Evolutionary conservation across 2,797 vertebrate species (phyloP).

Genomic region (Danionella dracula): DNA sequence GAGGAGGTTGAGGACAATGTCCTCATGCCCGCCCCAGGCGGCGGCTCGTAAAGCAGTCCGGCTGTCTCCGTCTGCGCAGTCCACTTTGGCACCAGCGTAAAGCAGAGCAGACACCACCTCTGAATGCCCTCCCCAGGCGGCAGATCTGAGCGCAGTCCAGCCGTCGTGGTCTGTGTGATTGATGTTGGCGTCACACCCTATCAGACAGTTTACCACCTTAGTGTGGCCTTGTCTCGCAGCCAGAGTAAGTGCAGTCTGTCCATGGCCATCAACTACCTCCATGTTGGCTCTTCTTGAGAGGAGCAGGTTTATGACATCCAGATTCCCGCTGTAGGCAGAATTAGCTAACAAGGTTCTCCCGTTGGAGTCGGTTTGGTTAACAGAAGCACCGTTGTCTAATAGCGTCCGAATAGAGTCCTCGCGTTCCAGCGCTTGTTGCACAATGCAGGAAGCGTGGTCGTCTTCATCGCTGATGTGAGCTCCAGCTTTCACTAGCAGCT

Average conservation of each 20-base stretch:
- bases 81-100: constrained; percentile 92
- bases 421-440: constrained; percentile 90
- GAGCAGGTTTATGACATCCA: constrained; percentile 91
- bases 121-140: constrained; percentile 95
- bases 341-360: constrained; percentile 89
- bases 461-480: constrained; percentile 93
- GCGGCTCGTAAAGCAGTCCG: constrained; percentile 92
- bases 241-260: constrained; percentile 92
- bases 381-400: constrained; percentile 88
- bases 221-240: constrained; percentile 95
- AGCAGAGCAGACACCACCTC: constrained; percentile 97
- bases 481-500: constrained; percentile 93
- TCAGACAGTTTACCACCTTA: constrained; percentile 94
- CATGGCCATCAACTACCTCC: constrained; percentile 88
- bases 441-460: constrained; percentile 86
- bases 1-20: constrained; percentile 92
- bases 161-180: constrained; percentile 96
- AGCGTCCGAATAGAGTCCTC: constrained; percentile 94
- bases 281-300: constrained; percentile 87
- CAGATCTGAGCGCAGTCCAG: constrained; percentile 92
- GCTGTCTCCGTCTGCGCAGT: constrained; percentile 92
- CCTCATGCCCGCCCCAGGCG: constrained; percentile 96
- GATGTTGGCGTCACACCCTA: constrained; percentile 89
- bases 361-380: constrained; percentile 90
- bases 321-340: constrained; percentile 90